These are phyloP conservation scores for Passer montanus DNA, from an alignment of 2,113 vertebrate genomes.

Conservation along the genomic window DNA sequence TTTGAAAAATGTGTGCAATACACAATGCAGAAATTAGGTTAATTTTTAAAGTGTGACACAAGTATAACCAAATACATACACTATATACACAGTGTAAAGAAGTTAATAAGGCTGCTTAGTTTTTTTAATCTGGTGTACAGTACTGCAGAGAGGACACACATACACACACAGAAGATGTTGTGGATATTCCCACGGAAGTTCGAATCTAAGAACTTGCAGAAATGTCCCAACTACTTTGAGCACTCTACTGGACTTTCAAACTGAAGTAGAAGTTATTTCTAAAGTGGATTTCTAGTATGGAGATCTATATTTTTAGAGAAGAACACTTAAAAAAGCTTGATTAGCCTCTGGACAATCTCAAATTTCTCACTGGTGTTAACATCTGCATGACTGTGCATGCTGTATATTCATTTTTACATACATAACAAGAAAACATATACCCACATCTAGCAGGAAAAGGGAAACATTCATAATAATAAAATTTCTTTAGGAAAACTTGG, in stretches of 20 bases:
- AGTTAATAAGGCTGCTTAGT: constrained; percentile 1
- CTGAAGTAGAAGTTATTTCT: not conserved
- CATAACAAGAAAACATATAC: not conserved
- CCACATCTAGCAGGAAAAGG: not conserved
- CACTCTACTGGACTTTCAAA: not conserved
- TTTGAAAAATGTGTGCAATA: constrained; percentile 39
- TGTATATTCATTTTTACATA: not conserved
- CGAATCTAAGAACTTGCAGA: not conserved
- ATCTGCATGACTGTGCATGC: not conserved
- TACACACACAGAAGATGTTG: too few relatives aligned
- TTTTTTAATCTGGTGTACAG: not conserved
- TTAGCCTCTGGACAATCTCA: not conserved
- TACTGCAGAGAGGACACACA: not conserved
- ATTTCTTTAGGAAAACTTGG: constrained; percentile 13
- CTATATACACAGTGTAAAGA: constrained; percentile 42
- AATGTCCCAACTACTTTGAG: not conserved
- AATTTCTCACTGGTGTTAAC: not conserved
- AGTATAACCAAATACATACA: constrained; percentile 31
- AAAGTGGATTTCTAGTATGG: not conserved
- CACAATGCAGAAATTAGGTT: not conserved
- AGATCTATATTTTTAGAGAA: not conserved
- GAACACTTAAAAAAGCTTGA: not conserved
- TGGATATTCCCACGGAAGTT: not conserved
- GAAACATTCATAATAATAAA: not conserved
- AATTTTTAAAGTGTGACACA: not conserved